A percentile compares a stretch with the other conserved stretches of the same genome.
These are phyloP conservation scores for Takifugu bimaculatus DNA, from an alignment of 2,113 vertebrate genomes.

Conservation along the genomic window DNA sequence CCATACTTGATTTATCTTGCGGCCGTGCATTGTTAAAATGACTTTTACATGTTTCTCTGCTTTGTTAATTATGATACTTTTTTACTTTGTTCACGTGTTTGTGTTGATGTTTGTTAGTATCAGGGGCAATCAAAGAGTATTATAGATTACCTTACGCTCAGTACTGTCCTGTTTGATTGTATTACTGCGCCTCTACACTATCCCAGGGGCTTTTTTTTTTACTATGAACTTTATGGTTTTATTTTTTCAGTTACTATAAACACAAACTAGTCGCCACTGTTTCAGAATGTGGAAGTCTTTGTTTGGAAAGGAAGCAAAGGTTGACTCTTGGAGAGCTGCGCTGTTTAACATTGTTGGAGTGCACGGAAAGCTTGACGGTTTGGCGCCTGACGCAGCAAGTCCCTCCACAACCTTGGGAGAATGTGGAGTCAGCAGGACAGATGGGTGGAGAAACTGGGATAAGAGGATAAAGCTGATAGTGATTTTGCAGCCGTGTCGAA, in stretches of 20 bases:
- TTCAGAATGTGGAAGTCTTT: conserved; percentile 36
- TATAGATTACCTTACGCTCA: conserved; percentile 57
- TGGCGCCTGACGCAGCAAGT: conserved; percentile 7
- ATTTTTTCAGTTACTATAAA: conserved; percentile 49
- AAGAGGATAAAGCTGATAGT: conserved; percentile 24
- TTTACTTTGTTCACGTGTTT: conserved; percentile 53
- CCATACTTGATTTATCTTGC: conserved; percentile 66
- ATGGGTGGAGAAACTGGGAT: conserved; percentile 9
- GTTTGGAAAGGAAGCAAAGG: conserved; percentile 16
- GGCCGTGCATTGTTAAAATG: conserved; percentile 53
- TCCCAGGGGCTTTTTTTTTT: conserved; percentile 49
- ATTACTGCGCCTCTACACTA: conserved; percentile 64
- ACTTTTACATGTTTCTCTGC: conserved; percentile 49
- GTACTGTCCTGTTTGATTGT: conserved; percentile 71
- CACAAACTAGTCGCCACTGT: conserved; percentile 48
- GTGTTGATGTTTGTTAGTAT: conserved; percentile 59
- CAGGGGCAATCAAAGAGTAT: conserved; percentile 45
- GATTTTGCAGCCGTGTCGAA: conserved; percentile 33
- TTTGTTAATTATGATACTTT: conserved; percentile 64
- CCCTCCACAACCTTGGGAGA: background rate
- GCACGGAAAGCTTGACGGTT: background rate
- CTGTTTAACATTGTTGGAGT: conserved; percentile 7
- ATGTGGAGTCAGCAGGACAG: conserved; percentile 1
- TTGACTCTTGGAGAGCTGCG: background rate
- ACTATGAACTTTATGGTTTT: conserved; percentile 41